Conservation (phyloP, 2,113 vertebrate genomes). For the Oreocharis arfaki region DNA sequence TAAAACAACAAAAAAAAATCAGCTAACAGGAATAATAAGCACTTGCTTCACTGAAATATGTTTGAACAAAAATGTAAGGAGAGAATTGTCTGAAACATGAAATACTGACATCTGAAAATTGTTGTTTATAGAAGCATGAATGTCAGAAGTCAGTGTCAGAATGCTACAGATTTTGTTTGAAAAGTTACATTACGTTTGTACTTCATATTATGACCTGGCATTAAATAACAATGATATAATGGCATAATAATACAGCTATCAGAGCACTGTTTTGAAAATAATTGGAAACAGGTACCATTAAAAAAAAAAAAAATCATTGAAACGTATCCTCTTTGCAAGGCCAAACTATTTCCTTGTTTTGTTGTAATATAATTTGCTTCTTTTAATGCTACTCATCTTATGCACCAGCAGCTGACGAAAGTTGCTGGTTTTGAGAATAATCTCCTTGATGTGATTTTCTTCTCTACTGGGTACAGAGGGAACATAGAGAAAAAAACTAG, state of each 20-base stretch:
- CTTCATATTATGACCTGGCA: background rate
- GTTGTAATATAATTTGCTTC: background rate
- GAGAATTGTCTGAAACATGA: background rate
- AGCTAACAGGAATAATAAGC: background rate
- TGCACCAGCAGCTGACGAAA: background rate
- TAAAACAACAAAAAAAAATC: background rate
- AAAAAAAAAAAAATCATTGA: too few species aligned
- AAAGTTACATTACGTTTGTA: background rate
- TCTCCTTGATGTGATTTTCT: background rate
- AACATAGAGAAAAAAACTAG: background rate
- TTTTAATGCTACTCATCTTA: background rate
- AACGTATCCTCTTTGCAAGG: background rate
- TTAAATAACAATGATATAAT: background rate
- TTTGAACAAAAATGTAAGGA: background rate
- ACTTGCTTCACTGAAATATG: background rate
- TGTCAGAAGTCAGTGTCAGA: background rate
- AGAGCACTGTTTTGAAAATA: background rate
- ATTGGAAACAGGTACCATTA: background rate
- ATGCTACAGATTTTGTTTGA: background rate
- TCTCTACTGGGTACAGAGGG: background rate
- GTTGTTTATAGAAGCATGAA: background rate
- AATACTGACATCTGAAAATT: background rate
- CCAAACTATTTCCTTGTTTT: background rate
- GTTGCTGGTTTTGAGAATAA: background rate
- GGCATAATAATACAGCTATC: background rate